These are phyloP conservation scores for Rhipidura dahli DNA, from an alignment of 2,113 vertebrate species.

Conservation along the genomic window DNA sequence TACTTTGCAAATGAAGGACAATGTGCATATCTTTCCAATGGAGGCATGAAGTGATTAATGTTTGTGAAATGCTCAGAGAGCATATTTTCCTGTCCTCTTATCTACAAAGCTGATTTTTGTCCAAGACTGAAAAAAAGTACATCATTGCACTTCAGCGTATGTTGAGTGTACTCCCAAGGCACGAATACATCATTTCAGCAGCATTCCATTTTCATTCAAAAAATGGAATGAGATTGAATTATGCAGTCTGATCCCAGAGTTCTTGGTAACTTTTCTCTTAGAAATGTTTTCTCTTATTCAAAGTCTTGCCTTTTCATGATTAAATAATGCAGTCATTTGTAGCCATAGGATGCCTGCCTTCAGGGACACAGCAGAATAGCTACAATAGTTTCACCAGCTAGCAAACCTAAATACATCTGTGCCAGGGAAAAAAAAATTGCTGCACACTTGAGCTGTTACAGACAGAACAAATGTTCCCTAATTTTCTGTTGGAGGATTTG, in stretches of 20 bases:
- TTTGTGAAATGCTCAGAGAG: neutral
- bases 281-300: conserved; percentile 53
- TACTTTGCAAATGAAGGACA: neutral
- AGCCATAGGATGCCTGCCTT: conserved; percentile 18
- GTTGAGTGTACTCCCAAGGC: neutral
- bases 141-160: neutral
- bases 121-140: neutral
- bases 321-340: conserved; percentile 52
- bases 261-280: conserved; percentile 19
- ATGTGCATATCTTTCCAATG: neutral
- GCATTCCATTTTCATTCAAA: neutral
- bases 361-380: neutral
- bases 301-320: conserved; percentile 54
- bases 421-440: conserved; percentile 21
- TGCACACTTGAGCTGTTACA: conserved; percentile 24
- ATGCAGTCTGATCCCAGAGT: neutral
- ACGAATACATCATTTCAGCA: neutral
- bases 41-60: neutral
- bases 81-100: neutral
- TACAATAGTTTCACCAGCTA: conserved; percentile 3
- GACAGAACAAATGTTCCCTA: conserved; percentile 69
- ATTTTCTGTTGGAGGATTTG: conserved; percentile 72
- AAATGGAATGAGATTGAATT: neutral
- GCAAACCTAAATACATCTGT: conserved; percentile 34
- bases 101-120: neutral